Percentiles rank a stretch among this genome's conserved stretches.
Evolutionary conservation across 2,797 vertebrate genomes (phyloP).

Genomic region (Argyrosomus regius): DNA sequence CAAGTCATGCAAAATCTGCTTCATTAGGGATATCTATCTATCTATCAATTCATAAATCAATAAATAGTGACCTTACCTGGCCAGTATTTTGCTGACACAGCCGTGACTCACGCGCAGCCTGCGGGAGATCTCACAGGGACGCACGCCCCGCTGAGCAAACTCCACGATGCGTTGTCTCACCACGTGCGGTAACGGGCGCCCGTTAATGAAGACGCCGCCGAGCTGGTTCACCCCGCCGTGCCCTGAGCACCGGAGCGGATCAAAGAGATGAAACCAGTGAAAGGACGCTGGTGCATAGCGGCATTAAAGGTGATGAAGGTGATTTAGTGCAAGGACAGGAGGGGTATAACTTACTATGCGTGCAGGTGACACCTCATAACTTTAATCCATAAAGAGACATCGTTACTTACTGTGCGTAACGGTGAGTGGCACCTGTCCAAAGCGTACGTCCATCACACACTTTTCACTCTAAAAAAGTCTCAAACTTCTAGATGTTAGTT

Average conservation of each 20-base stretch:
- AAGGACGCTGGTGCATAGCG: background rate
- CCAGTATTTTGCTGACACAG: conserved; percentile 94
- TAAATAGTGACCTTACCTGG: conserved; percentile 84
- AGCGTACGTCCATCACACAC: conserved; percentile 89
- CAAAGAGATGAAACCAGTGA: background rate
- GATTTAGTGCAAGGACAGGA: no score
- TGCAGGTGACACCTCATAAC: background rate
- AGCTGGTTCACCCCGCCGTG: conserved; percentile 94
- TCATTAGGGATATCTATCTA: background rate
- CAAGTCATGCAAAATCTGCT: background rate
- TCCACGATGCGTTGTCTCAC: conserved; percentile 93
- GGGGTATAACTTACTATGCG: background rate
- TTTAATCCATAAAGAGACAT: background rate
- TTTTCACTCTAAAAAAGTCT: background rate
- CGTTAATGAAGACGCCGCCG: conserved; percentile 94
- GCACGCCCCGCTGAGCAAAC: conserved; percentile 90
- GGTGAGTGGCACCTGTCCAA: conserved; percentile 91
- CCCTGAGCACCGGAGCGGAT: conserved; percentile 76
- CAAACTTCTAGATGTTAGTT: background rate
- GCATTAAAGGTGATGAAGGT: no score
- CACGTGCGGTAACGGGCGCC: conserved; percentile 91
- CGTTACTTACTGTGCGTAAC: conserved; percentile 90
- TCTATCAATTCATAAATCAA: background rate
- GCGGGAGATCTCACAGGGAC: conserved; percentile 86
- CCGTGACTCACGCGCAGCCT: conserved; percentile 92